Conservation (phyloP, 1,140 invertebrate genomes). For the Listronotus bonariensis region DNA sequence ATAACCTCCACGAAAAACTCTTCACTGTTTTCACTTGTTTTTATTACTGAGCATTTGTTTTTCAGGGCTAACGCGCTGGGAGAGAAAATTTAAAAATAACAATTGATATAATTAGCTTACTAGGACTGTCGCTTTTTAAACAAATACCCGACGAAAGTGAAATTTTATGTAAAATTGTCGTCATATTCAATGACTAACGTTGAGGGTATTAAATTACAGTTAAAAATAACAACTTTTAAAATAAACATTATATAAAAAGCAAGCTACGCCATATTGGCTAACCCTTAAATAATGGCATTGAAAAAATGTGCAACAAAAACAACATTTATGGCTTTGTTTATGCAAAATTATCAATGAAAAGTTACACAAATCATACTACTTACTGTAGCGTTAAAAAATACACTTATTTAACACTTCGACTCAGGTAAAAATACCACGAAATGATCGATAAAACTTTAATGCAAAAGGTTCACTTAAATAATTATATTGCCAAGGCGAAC, state of each 20-base stretch:
- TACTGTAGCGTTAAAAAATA: constrained; percentile 25
- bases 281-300: constrained; percentile 50
- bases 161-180: constrained; percentile 21
- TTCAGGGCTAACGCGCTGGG: constrained; percentile 21
- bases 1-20: constrained; percentile 41
- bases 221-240: constrained; percentile 40
- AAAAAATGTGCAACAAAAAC: constrained; percentile 51
- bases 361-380: constrained; percentile 21
- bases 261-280: constrained; percentile 52
- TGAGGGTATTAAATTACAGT: constrained; percentile 4
- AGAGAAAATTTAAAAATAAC: constrained; percentile 32
- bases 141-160: constrained; percentile 28
- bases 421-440: constrained; percentile 45
- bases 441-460: constrained; percentile 56
- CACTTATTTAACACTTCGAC: constrained; percentile 27
- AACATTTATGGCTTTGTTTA: constrained; percentile 42
- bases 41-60: constrained; percentile 12
- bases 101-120: constrained; percentile 32
- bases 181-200: constrained; percentile 15
- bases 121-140: constrained; percentile 22
- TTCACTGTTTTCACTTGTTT: constrained; percentile 19
- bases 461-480: constrained; percentile 56
- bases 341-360: constrained; percentile 33
- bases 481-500: constrained; percentile 53
- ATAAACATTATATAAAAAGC: constrained; percentile 49